Percentiles rank a stretch among this genome's conserved stretches.
These are phyloP conservation scores for Liasis olivaceus DNA, from an alignment of 2,797 vertebrate species.

Conservation along the genomic window DNA sequence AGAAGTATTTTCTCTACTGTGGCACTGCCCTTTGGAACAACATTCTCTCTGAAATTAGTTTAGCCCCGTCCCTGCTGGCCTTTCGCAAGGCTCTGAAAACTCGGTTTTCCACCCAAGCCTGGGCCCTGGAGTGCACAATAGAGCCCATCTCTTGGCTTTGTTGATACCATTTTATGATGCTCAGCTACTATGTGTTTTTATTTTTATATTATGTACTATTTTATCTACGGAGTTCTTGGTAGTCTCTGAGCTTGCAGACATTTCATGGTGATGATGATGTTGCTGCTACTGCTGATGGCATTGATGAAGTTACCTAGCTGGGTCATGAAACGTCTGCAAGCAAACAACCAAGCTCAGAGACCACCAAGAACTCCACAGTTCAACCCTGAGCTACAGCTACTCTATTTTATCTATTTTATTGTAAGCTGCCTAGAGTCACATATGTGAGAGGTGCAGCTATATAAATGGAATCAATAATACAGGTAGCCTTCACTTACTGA, in stretches of 20 bases:
- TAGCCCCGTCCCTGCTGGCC: too few relatives aligned
- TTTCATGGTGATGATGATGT: too few relatives aligned
- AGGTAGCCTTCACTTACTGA: too few relatives aligned
- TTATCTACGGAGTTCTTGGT: neutral
- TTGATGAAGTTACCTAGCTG: too few relatives aligned
- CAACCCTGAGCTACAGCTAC: neutral
- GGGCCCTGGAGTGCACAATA: neutral
- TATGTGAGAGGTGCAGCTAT: too few relatives aligned
- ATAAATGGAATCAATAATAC: too few relatives aligned
- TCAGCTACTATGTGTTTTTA: neutral
- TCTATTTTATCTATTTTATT: neutral
- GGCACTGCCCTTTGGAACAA: too few relatives aligned
- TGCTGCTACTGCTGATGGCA: too few relatives aligned
- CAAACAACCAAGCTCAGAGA: neutral
- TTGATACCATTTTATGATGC: neutral
- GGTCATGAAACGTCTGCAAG: neutral
- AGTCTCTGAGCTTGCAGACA: neutral
- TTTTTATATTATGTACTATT: neutral
- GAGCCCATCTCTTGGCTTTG: neutral
- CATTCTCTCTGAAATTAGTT: too few relatives aligned
- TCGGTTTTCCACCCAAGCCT: neutral
- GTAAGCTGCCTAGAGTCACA: too few relatives aligned
- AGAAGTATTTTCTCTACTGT: too few relatives aligned
- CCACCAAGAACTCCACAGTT: neutral
- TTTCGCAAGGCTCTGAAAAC: too few relatives aligned